These are phyloP conservation scores for Drosophila subpulchrella DNA, from an alignment of 1,140 invertebrate species.

Conservation along the genomic window DNA sequence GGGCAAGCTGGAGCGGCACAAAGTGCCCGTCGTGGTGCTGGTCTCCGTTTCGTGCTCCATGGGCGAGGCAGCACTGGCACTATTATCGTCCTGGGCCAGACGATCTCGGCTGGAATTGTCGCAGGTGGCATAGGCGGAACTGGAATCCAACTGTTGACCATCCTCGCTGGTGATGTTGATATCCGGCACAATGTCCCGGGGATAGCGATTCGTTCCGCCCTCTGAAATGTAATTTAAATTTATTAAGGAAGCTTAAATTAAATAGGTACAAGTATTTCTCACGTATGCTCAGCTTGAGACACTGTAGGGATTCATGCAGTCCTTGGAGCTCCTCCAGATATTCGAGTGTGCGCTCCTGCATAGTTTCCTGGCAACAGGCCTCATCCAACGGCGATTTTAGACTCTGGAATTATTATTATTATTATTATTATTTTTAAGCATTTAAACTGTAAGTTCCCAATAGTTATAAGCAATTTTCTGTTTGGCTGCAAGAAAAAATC, in stretches of 20 bases:
- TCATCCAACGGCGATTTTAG: conserved; percentile 72
- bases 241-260: background rate
- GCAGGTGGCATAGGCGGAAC: conserved; percentile 57
- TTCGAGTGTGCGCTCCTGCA: conserved; percentile 67
- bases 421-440: too few relatives aligned
- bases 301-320: conserved; percentile 61
- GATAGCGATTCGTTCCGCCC: conserved; percentile 66
- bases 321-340: conserved; percentile 75
- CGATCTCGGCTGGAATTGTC: conserved; percentile 58
- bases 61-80: conserved; percentile 64
- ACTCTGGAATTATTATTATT: conserved; percentile 72
- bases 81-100: conserved; percentile 62
- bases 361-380: conserved; percentile 78
- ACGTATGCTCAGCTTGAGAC: conserved; percentile 72
- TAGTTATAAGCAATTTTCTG: too few relatives aligned
- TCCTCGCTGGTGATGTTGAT: conserved; percentile 80
- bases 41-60: conserved; percentile 74
- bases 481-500: too few relatives aligned
- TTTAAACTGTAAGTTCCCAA: too few relatives aligned
- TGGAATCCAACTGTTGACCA: conserved; percentile 60
- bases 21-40: conserved; percentile 63
- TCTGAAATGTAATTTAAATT: conserved; percentile 28
- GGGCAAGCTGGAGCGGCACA: conserved; percentile 49
- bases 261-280: conserved; percentile 2
- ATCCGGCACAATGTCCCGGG: conserved; percentile 74